phyloP scores from a whole-genome alignment of 2,113 vertebrate genomes.

The Paraplagusia blochii region DNA sequence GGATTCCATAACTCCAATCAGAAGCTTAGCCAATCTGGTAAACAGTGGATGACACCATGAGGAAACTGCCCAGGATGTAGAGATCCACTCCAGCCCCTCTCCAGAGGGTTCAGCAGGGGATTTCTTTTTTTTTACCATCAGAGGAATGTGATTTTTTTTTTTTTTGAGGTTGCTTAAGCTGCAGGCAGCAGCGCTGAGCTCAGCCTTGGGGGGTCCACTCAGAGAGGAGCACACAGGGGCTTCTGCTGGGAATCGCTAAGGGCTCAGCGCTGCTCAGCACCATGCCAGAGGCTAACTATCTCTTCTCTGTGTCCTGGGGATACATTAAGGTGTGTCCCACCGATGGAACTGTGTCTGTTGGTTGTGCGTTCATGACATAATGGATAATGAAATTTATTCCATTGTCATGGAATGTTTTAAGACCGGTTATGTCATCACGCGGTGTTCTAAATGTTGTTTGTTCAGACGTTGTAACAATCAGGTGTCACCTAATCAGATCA shows the following conservation, averaged over 20 bases:
- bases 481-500: slow-evolving; percentile 6
- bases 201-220: slow-evolving; percentile 64
- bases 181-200: slow-evolving; percentile 42
- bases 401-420: neutral
- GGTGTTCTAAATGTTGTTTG: slow-evolving; percentile 14
- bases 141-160: slow-evolving; percentile 1
- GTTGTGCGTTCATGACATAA: neutral
- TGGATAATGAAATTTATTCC: slow-evolving; percentile 1
- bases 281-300: slow-evolving; percentile 96
- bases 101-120: slow-evolving; percentile 25
- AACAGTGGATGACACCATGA: slow-evolving; percentile 28
- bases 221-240: slow-evolving; percentile 76
- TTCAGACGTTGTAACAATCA: slow-evolving; percentile 5
- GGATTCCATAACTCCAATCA: slow-evolving; percentile 56
- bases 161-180: slow-evolving; percentile 21
- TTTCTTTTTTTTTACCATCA: slow-evolving; percentile 20
- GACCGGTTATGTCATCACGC: slow-evolving; percentile 1
- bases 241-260: slow-evolving; percentile 68
- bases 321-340: slow-evolving; percentile 93
- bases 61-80: slow-evolving; percentile 43
- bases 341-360: slow-evolving; percentile 13
- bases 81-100: slow-evolving; percentile 47
- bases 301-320: slow-evolving; percentile 95
- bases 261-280: slow-evolving; percentile 75
- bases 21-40: slow-evolving; percentile 18